Evolutionary conservation across 2,797 vertebrate genomes (phyloP).

Genomic region (Takifugu rubripes): DNA sequence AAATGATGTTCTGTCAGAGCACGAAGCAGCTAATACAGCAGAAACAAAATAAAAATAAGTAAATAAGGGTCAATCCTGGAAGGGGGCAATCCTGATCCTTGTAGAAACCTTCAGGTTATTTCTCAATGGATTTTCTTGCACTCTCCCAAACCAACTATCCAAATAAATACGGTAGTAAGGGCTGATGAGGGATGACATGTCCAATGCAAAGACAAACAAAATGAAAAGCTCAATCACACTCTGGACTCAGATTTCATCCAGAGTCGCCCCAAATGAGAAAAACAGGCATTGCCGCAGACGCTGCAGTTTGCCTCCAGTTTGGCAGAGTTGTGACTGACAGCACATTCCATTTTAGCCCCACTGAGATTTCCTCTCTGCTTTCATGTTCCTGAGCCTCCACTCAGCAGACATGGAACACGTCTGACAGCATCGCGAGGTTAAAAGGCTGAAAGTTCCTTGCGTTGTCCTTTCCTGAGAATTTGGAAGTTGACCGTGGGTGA

Average conservation of each 20-base stretch:
- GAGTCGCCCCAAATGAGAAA: conserved; percentile 62
- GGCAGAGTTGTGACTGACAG: conserved; percentile 64
- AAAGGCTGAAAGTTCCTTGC: conserved; percentile 28
- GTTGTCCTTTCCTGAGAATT: neutral
- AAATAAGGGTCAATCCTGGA: too few relatives aligned
- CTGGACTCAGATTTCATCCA: conserved; percentile 62
- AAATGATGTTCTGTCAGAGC: too few relatives aligned
- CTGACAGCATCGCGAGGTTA: neutral
- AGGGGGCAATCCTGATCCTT: conserved; percentile 24
- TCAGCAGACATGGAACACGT: neutral
- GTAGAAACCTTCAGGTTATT: conserved; percentile 29
- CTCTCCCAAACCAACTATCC: conserved; percentile 53
- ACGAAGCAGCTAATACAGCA: too few relatives aligned
- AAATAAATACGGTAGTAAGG: conserved; percentile 69
- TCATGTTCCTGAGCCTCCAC: neutral
- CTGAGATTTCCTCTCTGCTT: conserved; percentile 3
- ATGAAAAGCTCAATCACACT: conserved; percentile 62
- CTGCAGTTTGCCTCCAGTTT: conserved; percentile 51
- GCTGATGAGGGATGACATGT: conserved; percentile 65
- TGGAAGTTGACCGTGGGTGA: conserved; percentile 19
- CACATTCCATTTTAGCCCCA: conserved; percentile 50
- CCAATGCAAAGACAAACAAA: conserved; percentile 66
- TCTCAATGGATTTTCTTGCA: conserved; percentile 43
- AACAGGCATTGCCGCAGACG: conserved; percentile 66
- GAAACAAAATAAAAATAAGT: too few relatives aligned